Percentiles rank a stretch among this genome's conserved stretches.
These are phyloP conservation scores for Drosophila testacea DNA, from an alignment of 2,888 invertebrate genomes.

Conservation along the genomic window DNA sequence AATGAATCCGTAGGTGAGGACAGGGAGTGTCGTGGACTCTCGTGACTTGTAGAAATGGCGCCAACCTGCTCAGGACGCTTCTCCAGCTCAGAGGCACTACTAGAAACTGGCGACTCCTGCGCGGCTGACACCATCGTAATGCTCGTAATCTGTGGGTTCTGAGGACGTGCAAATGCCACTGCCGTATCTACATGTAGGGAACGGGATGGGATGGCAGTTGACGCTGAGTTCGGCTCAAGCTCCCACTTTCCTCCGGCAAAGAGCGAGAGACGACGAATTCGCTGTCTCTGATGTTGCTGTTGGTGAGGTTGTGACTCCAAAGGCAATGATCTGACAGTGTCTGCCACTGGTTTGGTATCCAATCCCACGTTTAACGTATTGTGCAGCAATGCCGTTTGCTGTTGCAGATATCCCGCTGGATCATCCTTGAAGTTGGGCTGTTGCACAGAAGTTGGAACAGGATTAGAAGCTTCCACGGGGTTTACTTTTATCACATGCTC, in stretches of 20 bases:
- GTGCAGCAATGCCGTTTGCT: slow-evolving; percentile 94
- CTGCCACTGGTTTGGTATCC: slow-evolving; percentile 79
- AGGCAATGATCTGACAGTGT: slow-evolving; percentile 41
- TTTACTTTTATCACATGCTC: slow-evolving; percentile 67
- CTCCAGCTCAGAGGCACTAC: slow-evolving; percentile 64
- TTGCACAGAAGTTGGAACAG: slow-evolving; percentile 35
- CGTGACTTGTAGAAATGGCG: slow-evolving; percentile 93
- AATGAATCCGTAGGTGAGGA: slow-evolving; percentile 86
- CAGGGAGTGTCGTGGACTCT: slow-evolving; percentile 89
- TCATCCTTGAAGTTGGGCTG: slow-evolving; percentile 90
- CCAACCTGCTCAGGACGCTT: slow-evolving; percentile 93
- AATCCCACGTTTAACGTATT: slow-evolving; percentile 91
- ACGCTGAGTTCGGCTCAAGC: slow-evolving; percentile 20
- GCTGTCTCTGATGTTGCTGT: slow-evolving; percentile 78
- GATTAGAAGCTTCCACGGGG: slow-evolving; percentile 5
- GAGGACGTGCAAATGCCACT: slow-evolving; percentile 64
- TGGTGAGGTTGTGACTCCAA: slow-evolving; percentile 71
- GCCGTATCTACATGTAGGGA: slow-evolving; percentile 61
- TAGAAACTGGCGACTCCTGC: slow-evolving; percentile 83
- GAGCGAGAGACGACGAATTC: slow-evolving; percentile 69
- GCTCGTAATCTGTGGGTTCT: slow-evolving; percentile 60
- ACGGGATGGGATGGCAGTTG: slow-evolving; percentile 19
- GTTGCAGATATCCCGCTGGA: slow-evolving; percentile 95
- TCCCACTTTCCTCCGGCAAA: slow-evolving; percentile 63
- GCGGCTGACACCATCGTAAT: slow-evolving; percentile 85